Conservation (phyloP, 2,888 invertebrate species). For the Smittia aterrima region DNA sequence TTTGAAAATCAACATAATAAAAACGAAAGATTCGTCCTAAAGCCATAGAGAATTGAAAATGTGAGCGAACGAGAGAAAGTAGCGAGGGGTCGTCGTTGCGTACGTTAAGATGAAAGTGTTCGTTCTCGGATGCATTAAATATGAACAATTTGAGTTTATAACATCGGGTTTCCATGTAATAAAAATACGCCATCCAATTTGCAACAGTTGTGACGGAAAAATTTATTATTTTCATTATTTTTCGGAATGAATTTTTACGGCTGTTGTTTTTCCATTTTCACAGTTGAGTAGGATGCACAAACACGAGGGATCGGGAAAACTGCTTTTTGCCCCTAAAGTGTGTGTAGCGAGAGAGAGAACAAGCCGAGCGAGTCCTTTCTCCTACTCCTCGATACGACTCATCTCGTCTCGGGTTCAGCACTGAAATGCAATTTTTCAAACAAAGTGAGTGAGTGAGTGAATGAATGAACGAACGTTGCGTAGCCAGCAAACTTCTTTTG, state of each 20-base stretch:
- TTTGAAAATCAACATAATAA: conserved; percentile 9
- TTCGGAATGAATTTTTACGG: conserved; percentile 29
- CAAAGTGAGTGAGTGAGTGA: too few species aligned
- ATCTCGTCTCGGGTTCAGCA: neutral
- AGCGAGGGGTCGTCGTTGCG: conserved; percentile 14
- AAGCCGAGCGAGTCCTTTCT: neutral
- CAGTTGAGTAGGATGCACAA: conserved; percentile 39
- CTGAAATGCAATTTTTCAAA: conserved; percentile 25
- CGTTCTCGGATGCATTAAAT: conserved; percentile 35
- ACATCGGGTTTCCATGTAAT: conserved; percentile 32
- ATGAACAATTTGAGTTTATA: conserved; percentile 40
- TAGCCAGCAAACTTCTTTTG: conserved; percentile 2
- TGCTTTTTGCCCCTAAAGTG: neutral
- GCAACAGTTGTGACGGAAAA: conserved; percentile 42
- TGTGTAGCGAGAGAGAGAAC: neutral
- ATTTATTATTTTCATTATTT: conserved; percentile 42
- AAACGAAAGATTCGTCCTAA: conserved; percentile 9
- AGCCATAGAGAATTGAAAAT: conserved; percentile 23
- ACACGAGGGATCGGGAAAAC: neutral
- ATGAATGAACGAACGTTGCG: neutral
- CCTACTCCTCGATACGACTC: neutral
- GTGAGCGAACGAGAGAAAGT: neutral
- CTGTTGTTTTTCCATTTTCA: conserved; percentile 36
- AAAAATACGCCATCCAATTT: conserved; percentile 40
- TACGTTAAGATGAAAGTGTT: neutral